These are phyloP conservation scores for Pogonus chalceus DNA, from an alignment of 1,140 invertebrate species.

Conservation along the genomic window DNA sequence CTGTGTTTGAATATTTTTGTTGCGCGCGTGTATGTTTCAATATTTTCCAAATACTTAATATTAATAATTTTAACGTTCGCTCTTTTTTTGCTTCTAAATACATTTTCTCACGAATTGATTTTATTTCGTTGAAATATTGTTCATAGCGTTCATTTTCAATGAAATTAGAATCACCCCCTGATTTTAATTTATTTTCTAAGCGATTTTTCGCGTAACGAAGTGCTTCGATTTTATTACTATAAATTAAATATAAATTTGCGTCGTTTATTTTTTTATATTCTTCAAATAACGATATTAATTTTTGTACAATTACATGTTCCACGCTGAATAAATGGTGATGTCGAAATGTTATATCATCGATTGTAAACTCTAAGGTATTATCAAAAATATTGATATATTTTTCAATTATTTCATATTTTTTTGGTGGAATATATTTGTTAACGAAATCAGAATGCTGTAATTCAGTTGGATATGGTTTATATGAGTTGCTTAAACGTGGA, in stretches of 20 bases:
- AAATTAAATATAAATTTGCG: constrained; percentile 23
- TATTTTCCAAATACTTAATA: constrained; percentile 33
- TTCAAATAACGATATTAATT: constrained; percentile 31
- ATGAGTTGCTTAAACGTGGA: constrained; percentile 12
- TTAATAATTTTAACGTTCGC: constrained; percentile 25
- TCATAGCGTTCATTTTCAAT: constrained; percentile 9
- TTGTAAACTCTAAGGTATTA: constrained; percentile 31
- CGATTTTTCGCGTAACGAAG: constrained; percentile 27
- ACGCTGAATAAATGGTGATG: constrained; percentile 33
- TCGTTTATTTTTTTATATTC: constrained; percentile 25
- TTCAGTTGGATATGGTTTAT: constrained; percentile 1
- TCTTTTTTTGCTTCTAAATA: constrained; percentile 30
- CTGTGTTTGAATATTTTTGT: constrained; percentile 32
- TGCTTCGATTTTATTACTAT: constrained; percentile 30
- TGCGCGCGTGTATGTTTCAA: constrained; percentile 30
- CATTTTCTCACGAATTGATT: constrained; percentile 28
- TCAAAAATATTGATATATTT: constrained; percentile 23
- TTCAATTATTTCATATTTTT: constrained; percentile 18
- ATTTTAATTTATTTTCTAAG: constrained; percentile 17
- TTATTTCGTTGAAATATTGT: constrained; percentile 24
- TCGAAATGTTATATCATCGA: constrained; percentile 33
- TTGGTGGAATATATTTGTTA: constrained; percentile 7
- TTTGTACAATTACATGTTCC: constrained; percentile 34
- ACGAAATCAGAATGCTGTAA: not conserved
- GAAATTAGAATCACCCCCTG: constrained; percentile 10